Evolutionary conservation across 1,140 invertebrate genomes (phyloP).

Genomic region (Drosophila nebulosa): DNA sequence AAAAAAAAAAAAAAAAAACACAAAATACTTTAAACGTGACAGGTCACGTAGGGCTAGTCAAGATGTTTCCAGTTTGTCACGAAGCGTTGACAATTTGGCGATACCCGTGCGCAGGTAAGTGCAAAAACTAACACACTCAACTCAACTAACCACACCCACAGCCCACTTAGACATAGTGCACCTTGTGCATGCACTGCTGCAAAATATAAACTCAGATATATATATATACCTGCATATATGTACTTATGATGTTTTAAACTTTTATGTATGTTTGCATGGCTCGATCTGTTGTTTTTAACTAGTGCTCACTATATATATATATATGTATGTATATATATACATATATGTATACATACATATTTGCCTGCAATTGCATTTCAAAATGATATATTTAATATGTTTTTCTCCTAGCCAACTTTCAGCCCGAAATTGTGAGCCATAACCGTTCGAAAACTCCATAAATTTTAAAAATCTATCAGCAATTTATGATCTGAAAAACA

Average conservation of each 20-base stretch:
- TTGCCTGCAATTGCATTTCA: not conserved
- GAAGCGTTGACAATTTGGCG: constrained; percentile 83
- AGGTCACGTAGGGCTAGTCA: constrained; percentile 91
- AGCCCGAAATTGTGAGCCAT: constrained; percentile 41
- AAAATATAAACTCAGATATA: not conserved
- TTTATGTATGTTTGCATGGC: constrained; percentile 37
- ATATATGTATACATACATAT: not conserved
- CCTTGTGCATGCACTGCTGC: constrained; percentile 18
- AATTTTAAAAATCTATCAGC: not conserved
- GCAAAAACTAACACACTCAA: constrained; percentile 35
- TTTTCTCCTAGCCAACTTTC: constrained; percentile 26
- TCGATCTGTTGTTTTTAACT: constrained; percentile 14
- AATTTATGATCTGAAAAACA: not conserved
- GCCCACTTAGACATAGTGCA: constrained; percentile 19
- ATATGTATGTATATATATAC: not conserved
- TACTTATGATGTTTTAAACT: too few relatives aligned
- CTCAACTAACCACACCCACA: constrained; percentile 22
- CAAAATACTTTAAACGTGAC: constrained; percentile 67
- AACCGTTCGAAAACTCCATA: constrained; percentile 6
- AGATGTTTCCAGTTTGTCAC: constrained; percentile 85
- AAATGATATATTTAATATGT: constrained; percentile 25
- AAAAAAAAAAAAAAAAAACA: not conserved
- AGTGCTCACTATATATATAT: not conserved
- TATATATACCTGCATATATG: constrained; percentile 3
- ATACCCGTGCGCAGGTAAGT: constrained; percentile 80